Percentiles rank a stretch among this genome's conserved stretches.
phyloP scores from a whole-genome alignment of 2,888 invertebrate species.

The Euproctis similis region DNA sequence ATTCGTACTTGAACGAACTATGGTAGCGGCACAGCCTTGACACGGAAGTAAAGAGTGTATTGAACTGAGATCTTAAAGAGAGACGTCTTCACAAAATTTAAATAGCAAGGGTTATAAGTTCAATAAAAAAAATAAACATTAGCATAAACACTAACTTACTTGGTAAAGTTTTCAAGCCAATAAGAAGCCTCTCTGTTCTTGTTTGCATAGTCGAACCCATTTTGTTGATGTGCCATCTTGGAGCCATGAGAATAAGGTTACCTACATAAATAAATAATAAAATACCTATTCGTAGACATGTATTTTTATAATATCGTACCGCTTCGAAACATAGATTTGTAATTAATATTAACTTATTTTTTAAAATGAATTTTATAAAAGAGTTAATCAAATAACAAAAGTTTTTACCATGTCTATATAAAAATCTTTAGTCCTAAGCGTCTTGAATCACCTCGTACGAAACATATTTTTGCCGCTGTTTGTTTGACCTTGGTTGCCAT shows the following conservation, averaged over 20 bases:
- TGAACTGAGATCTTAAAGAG: slow-evolving; percentile 26
- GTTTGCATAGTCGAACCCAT: slow-evolving; percentile 44
- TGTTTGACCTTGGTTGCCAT: slow-evolving; percentile 72
- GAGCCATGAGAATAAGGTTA: slow-evolving; percentile 46
- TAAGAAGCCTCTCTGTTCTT: slow-evolving; percentile 48
- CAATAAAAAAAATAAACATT: slow-evolving; percentile 35
- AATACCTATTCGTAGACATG: no score
- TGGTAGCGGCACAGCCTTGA: slow-evolving; percentile 36
- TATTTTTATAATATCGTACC: no score
- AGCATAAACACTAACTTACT: slow-evolving; percentile 37
- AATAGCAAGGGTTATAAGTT: slow-evolving; percentile 10
- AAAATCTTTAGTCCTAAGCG: no score
- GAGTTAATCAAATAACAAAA: no score
- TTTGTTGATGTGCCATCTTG: slow-evolving; percentile 58
- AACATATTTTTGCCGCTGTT: slow-evolving; percentile 66
- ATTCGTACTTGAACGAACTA: not conserved
- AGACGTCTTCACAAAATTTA: slow-evolving; percentile 27
- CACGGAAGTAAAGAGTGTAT: slow-evolving; percentile 33
- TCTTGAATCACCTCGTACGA: slow-evolving; percentile 67
- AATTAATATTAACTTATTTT: no score
- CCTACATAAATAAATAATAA: slow-evolving; percentile 14
- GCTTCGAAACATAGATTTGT: no score
- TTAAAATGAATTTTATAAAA: no score
- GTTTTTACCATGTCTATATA: no score
- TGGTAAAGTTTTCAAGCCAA: slow-evolving; percentile 67